Evolutionary conservation across 2,113 vertebrate genomes (phyloP), one percentile per base, ranked within the genome.

Genomic region (Centropristis striata): DNA sequence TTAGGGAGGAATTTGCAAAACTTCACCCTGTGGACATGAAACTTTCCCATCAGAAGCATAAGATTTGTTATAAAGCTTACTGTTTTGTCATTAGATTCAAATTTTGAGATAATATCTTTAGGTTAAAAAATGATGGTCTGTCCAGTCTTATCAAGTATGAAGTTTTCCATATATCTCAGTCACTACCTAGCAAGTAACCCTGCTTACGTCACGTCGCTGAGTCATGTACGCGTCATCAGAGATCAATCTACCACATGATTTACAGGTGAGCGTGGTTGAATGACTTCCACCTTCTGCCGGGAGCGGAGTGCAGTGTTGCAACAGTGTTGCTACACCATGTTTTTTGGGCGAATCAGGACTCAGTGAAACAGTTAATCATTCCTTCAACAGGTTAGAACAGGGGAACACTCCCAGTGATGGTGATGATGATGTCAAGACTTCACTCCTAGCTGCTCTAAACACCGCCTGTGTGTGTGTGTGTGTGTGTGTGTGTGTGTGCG

Each of bases 191-290:
- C 32, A n/a, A n/a, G 16, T 41, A 12, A 15, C 3, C 13, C 39
- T 3, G 25, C 0, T 44, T 1, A 81, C 67, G 70, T 83, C 83
- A 79, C 61, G 1, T 0, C 5, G 69, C 72, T 75, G 84, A 68
- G 16, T 85, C 88, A 85, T 71, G 5, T 10, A 15, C 7, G 53
- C 75, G 1, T 84, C 80, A 74, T 27, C 44, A 5, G 16, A 60
- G 12, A 44, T 55, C 23, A 77, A 90, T 78, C 67, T 54, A 8
- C 46, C 68, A 8, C 84, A 75, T 84, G 2, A 0, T 70, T 86
- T 86, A 16, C 86, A 91, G 88, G 89, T 90, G 88, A 91, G 84
- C 58, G 71, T 28, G 1, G 50, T 1, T 36, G 51, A 27, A 5
- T 37, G 36, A 58, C 49, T 39, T 23, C 59, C 69, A 55, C 32